Evolutionary conservation across 2,888 invertebrate genomes (phyloP), one percentile per base, ranked within the genome.

Genomic region (Ormyrus thymus): DNA sequence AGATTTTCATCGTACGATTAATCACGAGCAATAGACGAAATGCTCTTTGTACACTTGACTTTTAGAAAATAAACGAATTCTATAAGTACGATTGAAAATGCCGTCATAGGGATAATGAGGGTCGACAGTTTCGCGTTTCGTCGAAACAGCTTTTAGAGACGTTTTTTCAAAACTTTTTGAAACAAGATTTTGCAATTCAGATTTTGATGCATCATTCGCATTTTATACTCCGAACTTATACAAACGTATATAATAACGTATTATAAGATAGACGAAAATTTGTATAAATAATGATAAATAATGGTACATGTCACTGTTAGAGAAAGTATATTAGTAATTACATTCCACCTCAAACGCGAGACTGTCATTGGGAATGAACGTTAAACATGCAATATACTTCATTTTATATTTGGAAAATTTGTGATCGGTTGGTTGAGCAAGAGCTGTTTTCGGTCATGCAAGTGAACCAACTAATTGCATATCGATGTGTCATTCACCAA

Each of bases 401-500:
- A 51, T 59, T 80, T 77, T 80, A 45, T 61, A 71, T 56, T 77
- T 50, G 29, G 61, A 69, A 69, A 53, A 15, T 46, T 68, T 76
- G 72, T 72, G 64, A 69, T 80, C 61, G 53, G 65, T 73, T 73
- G 55, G 46, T 72, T 53, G 45, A 73, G 65, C 29, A 45, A 46
- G 46, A 59, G 68, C 69, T 76, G 76, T 72, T 73, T 73, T 68
- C 13, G 53, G 71, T 10, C 76, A 73, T 75, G 72, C 68, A 68
- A 78, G 48, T 53, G 29, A 66, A 56, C 48, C 58, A 70, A 74
- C 77, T 73, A 66, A 78, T 79, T 78, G 78, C 82, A 82, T 74
- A 79, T 78, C 73, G 70, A 77, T 82, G 79, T 82, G 73, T 78
- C 79, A 82, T 82, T 81, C 81, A 69, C 76, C 75, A 81, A 73